Evolutionary conservation across 1,140 invertebrate genomes (phyloP), one percentile per base, ranked within the genome.

Genomic region (Drosophila azteca): DNA sequence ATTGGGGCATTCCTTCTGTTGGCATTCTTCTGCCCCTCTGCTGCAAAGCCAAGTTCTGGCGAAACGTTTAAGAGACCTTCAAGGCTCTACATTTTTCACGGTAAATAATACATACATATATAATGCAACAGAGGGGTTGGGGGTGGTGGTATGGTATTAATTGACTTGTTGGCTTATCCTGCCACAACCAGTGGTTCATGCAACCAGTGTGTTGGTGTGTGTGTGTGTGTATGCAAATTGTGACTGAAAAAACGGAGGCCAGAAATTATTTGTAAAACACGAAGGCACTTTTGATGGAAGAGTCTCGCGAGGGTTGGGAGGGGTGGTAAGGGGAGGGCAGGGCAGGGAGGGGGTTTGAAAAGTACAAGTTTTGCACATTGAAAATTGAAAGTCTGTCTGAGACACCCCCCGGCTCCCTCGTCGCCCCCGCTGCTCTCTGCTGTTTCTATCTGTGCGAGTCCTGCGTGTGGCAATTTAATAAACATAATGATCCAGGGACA

Each of bases 381-480:
- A 20, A 69, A 69, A 58, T 48, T 39, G 54, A 69, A 69, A 55
- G 69, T 55, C 64, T 57, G 66, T 68, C 65, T 53, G 41, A 22
- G 49, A 26, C 61, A n/a, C 26, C 24, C 5, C 24, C 3, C 24
- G 3, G 24, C 9, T 11, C 8, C 9, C 3, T n/a, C n/a, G n/a
- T n/a, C n/a, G n/a, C 9, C 24, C 29, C 35, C 59, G 13, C 7
- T 7, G 11, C 35, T 13, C 3, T 51, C 9, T 57, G 9, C 9
- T 31, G 45, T 64, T n/a, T n/a, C n/a, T n/a, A n/a, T n/a, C n/a
- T n/a, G n/a, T n/a, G n/a, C 17, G 24, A 24, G 49, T 22, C 8
- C 61, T 66, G 78, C 64, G 66, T 75, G 61, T 70, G 71, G 52
- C 69, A 85, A 78, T 87, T 88, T 87, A 77, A 87, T 87, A 82